Conservation (phyloP, 2,888 invertebrate genomes). For the Hirtodrosophila histrioides region DNA sequence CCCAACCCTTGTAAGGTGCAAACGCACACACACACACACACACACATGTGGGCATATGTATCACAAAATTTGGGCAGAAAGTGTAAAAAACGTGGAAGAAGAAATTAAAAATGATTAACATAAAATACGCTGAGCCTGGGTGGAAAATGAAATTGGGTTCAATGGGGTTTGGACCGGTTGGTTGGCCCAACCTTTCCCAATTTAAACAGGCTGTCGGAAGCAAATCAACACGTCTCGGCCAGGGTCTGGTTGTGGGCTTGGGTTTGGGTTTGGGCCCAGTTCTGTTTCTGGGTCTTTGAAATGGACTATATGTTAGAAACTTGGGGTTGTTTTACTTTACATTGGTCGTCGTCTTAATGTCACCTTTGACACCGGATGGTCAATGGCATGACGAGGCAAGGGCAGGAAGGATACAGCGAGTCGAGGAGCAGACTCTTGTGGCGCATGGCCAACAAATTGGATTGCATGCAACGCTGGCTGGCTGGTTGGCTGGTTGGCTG, state of each 20-base stretch:
- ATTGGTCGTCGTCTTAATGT: constrained; percentile 54
- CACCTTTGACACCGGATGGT: constrained; percentile 66
- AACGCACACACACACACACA: constrained; percentile 10
- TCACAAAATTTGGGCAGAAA: constrained; percentile 24
- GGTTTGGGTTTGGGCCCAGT: background rate
- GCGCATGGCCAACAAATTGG: constrained; percentile 39
- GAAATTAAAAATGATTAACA: constrained; percentile 69
- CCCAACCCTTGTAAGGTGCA: background rate
- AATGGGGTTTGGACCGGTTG: constrained; percentile 28
- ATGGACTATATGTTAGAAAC: constrained; percentile 8
- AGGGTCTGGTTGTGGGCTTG: background rate
- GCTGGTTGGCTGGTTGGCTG: background rate
- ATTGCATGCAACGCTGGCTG: constrained; percentile 29
- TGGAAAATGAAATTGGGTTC: constrained; percentile 30
- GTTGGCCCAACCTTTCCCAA: constrained; percentile 5
- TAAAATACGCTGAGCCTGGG: constrained; percentile 42
- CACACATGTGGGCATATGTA: background rate
- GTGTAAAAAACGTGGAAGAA: constrained; percentile 33
- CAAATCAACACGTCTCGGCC: constrained; percentile 52
- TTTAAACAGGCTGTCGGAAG: constrained; percentile 42
- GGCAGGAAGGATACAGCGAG: background rate
- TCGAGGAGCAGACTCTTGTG: background rate
- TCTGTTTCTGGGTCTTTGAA: constrained; percentile 10
- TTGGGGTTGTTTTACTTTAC: constrained; percentile 42
- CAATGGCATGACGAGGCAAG: constrained; percentile 54